Evolutionary conservation across 2,797 vertebrate genomes (phyloP), one percentile per base, ranked within the genome.

Genomic region (Lerista edwardsae): DNA sequence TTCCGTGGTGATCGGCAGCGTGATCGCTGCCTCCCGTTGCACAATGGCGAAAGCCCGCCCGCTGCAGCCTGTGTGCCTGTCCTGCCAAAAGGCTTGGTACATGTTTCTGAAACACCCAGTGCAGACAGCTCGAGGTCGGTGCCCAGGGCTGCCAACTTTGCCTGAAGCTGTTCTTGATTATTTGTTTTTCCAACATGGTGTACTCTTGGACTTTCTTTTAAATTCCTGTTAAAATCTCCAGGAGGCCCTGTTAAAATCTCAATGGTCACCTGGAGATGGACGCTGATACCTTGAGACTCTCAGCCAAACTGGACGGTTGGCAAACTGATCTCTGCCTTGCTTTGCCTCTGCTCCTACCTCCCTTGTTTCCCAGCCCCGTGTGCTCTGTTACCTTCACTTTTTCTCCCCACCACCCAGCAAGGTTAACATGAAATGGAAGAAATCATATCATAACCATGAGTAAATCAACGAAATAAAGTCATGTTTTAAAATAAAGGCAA

Each of bases 401-500:
- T 47, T 64, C n/a, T 21, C 14, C 55, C 36, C 11, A 31, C n/a
- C 47, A 5, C 47, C n/a, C 67, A 67, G 27, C 36, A 55, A 47
- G 62, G 61, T 25, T 17, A 62, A 84, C 34, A 69, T 68, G 64
- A 44, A 92, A 93, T 89, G 94, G 90, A 91, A 94, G 83, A 89
- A 90, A 85, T 83, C 87, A 86, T 51, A 92, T 84, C 41, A 73
- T 87, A 95, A 93, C 94, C 90, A 94, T 91, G 95, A 87, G 94
- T 94, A 90, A 95, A 81, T n/a, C 29, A 76, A 76, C 25, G 39
- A 84, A 95, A 95, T 93, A 91, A 89, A 89, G 92, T 95, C 92
- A 95, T 94, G 95, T 95, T 92, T 82, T 86, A 92, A 94, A 93
- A 89, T 90, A 92, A 87, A 88, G 87, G 91, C 82, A 0, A 88